Evolutionary conservation across 2,113 vertebrate genomes (phyloP).

Genomic region (Salvator merianae): DNA sequence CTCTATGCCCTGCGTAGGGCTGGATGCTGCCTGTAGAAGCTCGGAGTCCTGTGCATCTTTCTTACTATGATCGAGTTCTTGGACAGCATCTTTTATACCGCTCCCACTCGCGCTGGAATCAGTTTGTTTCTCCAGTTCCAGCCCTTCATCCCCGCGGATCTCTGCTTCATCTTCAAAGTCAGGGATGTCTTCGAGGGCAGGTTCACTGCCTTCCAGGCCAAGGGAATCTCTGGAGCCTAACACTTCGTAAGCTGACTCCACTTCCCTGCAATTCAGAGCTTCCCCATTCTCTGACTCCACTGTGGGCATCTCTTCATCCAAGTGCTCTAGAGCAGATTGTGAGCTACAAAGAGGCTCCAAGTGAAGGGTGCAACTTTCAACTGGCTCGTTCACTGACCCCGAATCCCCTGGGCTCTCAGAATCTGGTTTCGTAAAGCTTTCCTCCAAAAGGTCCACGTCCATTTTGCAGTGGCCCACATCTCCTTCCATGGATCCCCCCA

Average conservation of each 20-base stretch:
- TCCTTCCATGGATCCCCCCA: rapidly evolving
- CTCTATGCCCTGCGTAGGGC: slow-evolving; percentile 1
- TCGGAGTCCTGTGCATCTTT: not conserved
- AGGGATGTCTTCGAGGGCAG: slow-evolving; percentile 46
- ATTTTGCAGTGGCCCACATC: not conserved
- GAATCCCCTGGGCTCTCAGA: not conserved
- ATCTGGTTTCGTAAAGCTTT: not conserved
- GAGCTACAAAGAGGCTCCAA: slow-evolving; percentile 67
- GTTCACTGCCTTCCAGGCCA: slow-evolving; percentile 55
- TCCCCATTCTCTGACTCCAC: not conserved
- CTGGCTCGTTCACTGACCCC: not conserved
- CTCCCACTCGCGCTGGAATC: rapidly evolving
- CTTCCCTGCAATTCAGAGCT: slow-evolving; percentile 44
- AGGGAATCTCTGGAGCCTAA: slow-evolving; percentile 57
- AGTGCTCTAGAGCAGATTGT: slow-evolving; percentile 54
- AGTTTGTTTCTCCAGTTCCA: slow-evolving; percentile 23
- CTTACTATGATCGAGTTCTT: rapidly evolving
- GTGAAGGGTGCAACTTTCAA: slow-evolving; percentile 67
- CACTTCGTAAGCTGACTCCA: slow-evolving; percentile 30
- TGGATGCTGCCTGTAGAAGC: not conserved
- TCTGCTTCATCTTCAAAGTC: slow-evolving; percentile 64
- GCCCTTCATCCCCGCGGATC: slow-evolving; percentile 5
- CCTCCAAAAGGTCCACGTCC: not conserved
- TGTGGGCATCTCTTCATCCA: slow-evolving; percentile 34
- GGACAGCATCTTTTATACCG: not conserved